A percentile compares a stretch with the other conserved stretches of the same genome.
These are phyloP conservation scores for Phataginus tetradactyla DNA, from an alignment of 2,797 vertebrate species.

Conservation along the genomic window DNA sequence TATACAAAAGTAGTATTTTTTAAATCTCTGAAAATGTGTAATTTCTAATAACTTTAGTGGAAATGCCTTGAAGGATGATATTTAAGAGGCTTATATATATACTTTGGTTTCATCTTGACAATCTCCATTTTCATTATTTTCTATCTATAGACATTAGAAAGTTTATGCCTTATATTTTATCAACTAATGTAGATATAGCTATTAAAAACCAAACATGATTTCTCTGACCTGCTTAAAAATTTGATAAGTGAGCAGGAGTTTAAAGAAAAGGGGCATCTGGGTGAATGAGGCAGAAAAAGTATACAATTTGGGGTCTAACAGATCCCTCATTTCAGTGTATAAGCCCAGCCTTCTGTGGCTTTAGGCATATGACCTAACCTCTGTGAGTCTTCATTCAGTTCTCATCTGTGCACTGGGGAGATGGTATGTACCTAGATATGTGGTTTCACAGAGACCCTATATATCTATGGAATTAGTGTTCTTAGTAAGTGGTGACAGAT, in stretches of 20 bases:
- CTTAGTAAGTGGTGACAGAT: not conserved
- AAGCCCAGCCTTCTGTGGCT: not conserved
- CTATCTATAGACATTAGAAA: not conserved
- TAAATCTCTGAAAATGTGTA: not conserved
- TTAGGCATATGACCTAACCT: not conserved
- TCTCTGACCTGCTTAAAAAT: not conserved
- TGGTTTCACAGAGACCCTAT: not conserved
- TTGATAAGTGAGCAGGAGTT: not conserved
- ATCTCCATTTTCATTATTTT: not conserved
- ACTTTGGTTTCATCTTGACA: not conserved
- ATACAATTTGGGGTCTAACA: not conserved
- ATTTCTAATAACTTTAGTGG: slow-evolving; percentile 15
- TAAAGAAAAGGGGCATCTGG: not conserved
- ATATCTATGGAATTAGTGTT: not conserved
- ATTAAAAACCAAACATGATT: not conserved
- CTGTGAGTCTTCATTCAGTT: not conserved
- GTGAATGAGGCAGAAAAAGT: not conserved
- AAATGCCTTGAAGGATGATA: not conserved
- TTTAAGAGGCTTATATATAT: not conserved
- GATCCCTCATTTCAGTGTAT: not conserved
- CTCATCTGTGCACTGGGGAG: not conserved
- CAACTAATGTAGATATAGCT: slow-evolving; percentile 2
- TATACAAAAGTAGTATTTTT: not conserved
- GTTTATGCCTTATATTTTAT: not conserved
- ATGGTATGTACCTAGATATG: not conserved